Conservation (phyloP, 2,888 invertebrate genomes). For the Stenolophus ochropezus region DNA sequence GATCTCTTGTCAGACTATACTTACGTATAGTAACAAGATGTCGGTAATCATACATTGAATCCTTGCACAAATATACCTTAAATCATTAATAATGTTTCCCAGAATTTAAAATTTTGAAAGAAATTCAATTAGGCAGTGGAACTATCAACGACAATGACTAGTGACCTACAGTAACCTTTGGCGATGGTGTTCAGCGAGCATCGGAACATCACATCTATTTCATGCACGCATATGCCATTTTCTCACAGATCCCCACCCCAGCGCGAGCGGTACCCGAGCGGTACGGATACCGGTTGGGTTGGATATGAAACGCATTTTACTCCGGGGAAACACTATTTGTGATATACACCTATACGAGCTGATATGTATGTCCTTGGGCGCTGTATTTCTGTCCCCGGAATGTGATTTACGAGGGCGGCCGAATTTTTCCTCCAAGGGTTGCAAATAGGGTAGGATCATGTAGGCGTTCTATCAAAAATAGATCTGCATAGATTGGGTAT, state of each 20-base stretch:
- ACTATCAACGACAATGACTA: neutral
- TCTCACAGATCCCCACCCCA: slow-evolving; percentile 6
- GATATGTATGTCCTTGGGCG: slow-evolving; percentile 65
- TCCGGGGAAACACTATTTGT: slow-evolving; percentile 68
- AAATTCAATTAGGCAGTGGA: neutral
- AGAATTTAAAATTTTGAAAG: neutral
- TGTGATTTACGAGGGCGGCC: slow-evolving; percentile 64
- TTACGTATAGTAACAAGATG: neutral
- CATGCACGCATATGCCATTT: slow-evolving; percentile 37
- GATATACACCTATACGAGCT: slow-evolving; percentile 67
- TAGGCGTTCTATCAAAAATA: neutral
- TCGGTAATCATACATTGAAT: neutral
- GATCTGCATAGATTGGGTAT: neutral
- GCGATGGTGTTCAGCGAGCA: neutral
- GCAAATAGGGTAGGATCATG: neutral
- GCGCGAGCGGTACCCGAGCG: neutral
- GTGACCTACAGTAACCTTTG: neutral
- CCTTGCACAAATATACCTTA: neutral
- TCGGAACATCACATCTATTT: neutral
- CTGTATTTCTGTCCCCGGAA: slow-evolving; percentile 63
- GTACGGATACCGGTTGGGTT: slow-evolving; percentile 29
- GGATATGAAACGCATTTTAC: slow-evolving; percentile 66
- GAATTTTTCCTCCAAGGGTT: neutral
- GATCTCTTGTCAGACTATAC: no score
- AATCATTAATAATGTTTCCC: neutral